A percentile compares a stretch with the other conserved stretches of the same genome.
These are phyloP conservation scores for Mamestra configurata DNA, from an alignment of 1,140 invertebrate genomes.

Conservation along the genomic window DNA sequence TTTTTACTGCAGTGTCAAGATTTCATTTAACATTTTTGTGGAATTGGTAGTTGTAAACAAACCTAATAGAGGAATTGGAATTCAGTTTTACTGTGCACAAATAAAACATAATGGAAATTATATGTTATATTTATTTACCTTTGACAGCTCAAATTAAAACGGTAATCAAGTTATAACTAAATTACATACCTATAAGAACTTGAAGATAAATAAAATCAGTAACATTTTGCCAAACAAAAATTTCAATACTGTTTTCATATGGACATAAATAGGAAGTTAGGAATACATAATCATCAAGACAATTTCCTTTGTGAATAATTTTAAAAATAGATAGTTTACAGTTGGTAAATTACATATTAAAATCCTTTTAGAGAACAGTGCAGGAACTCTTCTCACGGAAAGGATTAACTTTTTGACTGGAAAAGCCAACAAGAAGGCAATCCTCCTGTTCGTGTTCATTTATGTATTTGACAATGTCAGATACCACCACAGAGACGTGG, in stretches of 20 bases:
- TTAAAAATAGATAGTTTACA: neutral
- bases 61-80: conserved; percentile 72
- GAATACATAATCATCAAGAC: conserved; percentile 31
- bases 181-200: neutral
- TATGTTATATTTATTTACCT: conserved; percentile 57
- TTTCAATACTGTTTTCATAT: neutral
- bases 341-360: conserved; percentile 8
- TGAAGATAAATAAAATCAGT: neutral
- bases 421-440: conserved; percentile 98
- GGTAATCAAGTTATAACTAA: neutral
- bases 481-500: conserved; percentile 95
- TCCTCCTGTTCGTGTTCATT: conserved; percentile 98
- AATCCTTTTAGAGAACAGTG: conserved; percentile 91
- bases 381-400: conserved; percentile 99
- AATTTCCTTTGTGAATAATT: conserved; percentile 28
- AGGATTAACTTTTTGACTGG: conserved; percentile 98
- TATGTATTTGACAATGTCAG: conserved; percentile 98
- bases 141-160: conserved; percentile 22
- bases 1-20: conserved; percentile 9
- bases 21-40: conserved; percentile 45
- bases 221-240: neutral
- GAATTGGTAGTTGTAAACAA: conserved; percentile 57
- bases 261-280: conserved; percentile 9
- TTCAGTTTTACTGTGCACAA: conserved; percentile 75
- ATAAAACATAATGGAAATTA: conserved; percentile 71